phyloP scores from a whole-genome alignment of 2,113 vertebrate genomes.

The Falcunculus frontatus region DNA sequence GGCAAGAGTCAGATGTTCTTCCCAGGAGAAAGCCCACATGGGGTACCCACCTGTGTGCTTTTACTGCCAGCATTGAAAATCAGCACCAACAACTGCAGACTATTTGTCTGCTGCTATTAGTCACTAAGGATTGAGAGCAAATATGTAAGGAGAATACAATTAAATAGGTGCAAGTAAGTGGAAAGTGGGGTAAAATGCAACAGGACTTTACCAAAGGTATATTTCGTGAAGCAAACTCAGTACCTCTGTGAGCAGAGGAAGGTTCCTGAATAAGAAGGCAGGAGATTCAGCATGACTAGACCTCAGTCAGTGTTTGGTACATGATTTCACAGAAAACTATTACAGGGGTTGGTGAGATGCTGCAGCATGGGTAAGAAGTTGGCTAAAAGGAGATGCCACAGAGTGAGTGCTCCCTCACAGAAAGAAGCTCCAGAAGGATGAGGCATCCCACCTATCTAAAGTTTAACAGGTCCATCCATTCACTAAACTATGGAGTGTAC shows the following conservation, averaged over 20 bases:
- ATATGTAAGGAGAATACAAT: not conserved
- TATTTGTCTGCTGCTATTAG: not conserved
- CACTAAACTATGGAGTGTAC: not conserved
- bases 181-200: not conserved
- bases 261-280: not conserved
- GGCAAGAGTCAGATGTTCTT: not conserved
- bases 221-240: not conserved
- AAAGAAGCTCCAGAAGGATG: not conserved
- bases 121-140: not conserved
- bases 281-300: not conserved
- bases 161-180: not conserved
- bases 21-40: not conserved
- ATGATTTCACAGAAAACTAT: not conserved
- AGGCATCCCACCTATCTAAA: not conserved
- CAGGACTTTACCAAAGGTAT: not conserved
- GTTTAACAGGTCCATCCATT: not conserved
- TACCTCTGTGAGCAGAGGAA: not conserved
- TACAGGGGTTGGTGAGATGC: not conserved
- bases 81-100: not conserved
- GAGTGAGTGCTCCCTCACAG: fast-evolving
- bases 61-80: not conserved
- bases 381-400: not conserved
- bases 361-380: not conserved
- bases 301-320: not conserved
- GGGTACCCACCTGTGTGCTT: not conserved